Evolutionary conservation across 1,140 invertebrate species (phyloP).

Genomic region (Temnothorax longispinosus): DNA sequence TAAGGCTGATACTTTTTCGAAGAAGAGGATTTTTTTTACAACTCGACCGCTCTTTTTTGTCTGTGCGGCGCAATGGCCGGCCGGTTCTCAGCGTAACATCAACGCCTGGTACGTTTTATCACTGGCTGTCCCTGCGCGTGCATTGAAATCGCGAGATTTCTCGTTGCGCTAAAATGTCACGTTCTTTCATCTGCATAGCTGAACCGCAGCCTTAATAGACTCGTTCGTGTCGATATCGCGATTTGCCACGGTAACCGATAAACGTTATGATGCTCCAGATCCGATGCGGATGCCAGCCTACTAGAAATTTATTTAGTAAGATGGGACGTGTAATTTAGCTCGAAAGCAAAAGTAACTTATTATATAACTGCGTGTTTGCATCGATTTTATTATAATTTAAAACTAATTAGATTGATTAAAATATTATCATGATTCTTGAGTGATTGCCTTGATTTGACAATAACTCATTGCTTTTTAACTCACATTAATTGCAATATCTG

Average conservation of each 20-base stretch:
- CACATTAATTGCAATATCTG: background rate
- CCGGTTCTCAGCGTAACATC: slow-evolving; percentile 75
- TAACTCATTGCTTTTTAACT: background rate
- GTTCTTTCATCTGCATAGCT: background rate
- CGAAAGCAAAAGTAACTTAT: background rate
- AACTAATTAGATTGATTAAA: background rate
- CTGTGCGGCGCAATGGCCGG: background rate
- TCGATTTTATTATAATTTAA: slow-evolving; percentile 6
- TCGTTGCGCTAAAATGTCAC: slow-evolving; percentile 16
- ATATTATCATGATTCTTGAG: background rate
- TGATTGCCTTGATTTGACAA: background rate
- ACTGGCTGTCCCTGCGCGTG: slow-evolving; percentile 72
- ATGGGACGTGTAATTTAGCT: background rate
- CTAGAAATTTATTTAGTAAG: background rate
- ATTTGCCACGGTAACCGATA: slow-evolving; percentile 15
- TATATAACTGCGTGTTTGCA: background rate
- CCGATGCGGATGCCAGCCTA: background rate
- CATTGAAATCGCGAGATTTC: slow-evolving; percentile 80
- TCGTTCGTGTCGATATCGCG: background rate
- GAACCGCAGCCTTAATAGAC: background rate
- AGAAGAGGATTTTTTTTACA: background rate
- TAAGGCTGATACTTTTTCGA: background rate
- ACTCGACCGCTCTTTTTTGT: slow-evolving; percentile 21
- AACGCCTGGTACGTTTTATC: slow-evolving; percentile 77
- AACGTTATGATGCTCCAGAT: slow-evolving; percentile 24